Evolutionary conservation across 53 echinoderm and acorn worm species (phyloP).

Genomic region (Echinarachnius parma): DNA sequence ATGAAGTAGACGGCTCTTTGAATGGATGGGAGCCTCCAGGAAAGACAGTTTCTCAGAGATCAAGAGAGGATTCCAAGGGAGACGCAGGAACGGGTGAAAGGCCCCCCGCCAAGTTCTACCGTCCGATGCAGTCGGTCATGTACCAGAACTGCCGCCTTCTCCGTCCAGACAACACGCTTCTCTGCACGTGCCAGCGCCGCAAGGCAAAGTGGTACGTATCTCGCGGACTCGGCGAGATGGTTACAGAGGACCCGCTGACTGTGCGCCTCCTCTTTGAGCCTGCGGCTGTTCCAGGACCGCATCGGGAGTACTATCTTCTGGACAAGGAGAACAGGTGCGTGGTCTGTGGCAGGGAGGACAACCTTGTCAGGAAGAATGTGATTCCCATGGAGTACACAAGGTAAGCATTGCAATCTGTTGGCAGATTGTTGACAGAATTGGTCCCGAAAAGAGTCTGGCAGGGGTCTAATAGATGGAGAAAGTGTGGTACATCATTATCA

Average conservation of each 20-base stretch:
- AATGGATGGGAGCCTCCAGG: no score
- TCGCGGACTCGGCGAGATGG: conserved; percentile 65
- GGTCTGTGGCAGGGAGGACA: conserved; percentile 81
- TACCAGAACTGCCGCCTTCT: conserved; percentile 89
- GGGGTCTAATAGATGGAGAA: no score
- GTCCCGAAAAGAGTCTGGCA: no score
- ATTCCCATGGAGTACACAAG: conserved; percentile 94
- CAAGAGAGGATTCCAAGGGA: no score
- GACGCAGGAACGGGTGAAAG: no score
- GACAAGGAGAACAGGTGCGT: conserved; percentile 86
- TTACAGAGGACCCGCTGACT: conserved; percentile 65
- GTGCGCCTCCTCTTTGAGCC: conserved; percentile 88
- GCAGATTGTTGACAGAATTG: no score
- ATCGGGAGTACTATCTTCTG: conserved; percentile 73
- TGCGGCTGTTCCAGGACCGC: conserved; percentile 72
- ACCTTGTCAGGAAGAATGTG: conserved; percentile 83
- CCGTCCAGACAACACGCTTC: conserved; percentile 68
- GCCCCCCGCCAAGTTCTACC: conserved; percentile 56
- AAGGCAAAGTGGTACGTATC: conserved; percentile 90
- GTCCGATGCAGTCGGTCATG: conserved; percentile 61
- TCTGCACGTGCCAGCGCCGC: conserved; percentile 75
- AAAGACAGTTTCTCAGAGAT: no score
- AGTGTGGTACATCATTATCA: no score
- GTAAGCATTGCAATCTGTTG: no score
- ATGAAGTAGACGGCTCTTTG: no score